Evolutionary conservation across 2,888 invertebrate species (phyloP).

Genomic region (Polyploca ridens): DNA sequence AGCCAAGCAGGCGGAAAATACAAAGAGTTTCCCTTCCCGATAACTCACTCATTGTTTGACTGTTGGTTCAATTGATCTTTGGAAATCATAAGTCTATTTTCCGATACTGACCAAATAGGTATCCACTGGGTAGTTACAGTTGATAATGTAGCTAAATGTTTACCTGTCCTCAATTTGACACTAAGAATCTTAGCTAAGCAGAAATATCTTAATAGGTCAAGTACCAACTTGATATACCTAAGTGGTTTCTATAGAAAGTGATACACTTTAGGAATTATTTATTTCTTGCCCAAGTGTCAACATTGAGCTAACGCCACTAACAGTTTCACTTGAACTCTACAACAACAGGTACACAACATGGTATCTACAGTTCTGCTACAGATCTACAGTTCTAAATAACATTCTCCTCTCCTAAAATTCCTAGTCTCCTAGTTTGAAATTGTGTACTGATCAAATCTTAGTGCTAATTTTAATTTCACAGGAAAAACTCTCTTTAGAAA

Average conservation of each 20-base stretch:
- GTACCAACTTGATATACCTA: not conserved
- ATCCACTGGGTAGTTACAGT: not conserved
- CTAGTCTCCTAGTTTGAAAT: no score
- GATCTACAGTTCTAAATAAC: no score
- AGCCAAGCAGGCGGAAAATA: no score
- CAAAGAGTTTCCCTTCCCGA: no score
- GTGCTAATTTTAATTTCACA: constrained; percentile 33
- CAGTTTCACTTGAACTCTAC: not conserved
- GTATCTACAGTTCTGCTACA: no score
- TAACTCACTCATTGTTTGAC: no score
- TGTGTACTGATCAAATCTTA: no score
- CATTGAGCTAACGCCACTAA: not conserved
- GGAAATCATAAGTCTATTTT: no score
- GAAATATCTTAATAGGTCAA: not conserved
- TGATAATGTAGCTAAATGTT: not conserved
- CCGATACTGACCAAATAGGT: no score
- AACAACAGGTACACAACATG: no score
- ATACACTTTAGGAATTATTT: not conserved
- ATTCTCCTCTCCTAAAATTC: no score
- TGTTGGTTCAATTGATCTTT: no score
- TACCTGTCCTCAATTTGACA: not conserved
- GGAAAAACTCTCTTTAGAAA: constrained; percentile 76
- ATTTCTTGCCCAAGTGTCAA: not conserved
- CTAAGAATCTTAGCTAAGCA: not conserved
- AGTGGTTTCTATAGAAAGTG: not conserved